phyloP scores from a whole-genome alignment of 2,113 vertebrate species.

The Cygnus buccinator region DNA sequence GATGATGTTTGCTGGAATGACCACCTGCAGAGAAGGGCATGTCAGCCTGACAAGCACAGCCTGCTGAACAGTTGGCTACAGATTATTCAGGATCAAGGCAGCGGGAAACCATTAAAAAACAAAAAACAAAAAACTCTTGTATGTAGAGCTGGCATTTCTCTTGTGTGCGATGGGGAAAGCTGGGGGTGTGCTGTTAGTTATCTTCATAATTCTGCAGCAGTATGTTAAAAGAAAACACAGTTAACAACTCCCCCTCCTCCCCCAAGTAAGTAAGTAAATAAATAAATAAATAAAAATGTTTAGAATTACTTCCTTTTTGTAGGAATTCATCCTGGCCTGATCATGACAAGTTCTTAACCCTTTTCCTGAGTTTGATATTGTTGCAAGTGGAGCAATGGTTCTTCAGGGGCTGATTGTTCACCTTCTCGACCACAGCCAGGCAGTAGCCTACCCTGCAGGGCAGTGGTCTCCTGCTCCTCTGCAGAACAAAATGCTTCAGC shows the following conservation, averaged over 20 bases:
- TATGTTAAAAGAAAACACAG: not conserved
- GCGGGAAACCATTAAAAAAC: not conserved
- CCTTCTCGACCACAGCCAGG: not conserved
- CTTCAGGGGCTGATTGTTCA: not conserved
- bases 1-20: not conserved
- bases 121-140: not conserved
- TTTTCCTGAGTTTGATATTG: not conserved
- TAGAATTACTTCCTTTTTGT: not conserved
- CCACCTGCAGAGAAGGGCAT: constrained; percentile 2
- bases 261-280: too few species aligned
- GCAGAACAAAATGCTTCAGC: too few species aligned
- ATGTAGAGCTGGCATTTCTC: not conserved
- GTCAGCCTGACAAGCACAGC: not conserved
- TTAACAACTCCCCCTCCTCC: too few species aligned
- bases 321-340: not conserved
- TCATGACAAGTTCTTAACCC: not conserved
- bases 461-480: not conserved
- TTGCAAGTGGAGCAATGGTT: not conserved
- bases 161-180: not conserved
- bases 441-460: not conserved
- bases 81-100: constrained; percentile 16
- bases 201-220: not conserved
- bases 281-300: not conserved
- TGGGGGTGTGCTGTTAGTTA: not conserved
- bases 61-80: constrained; percentile 17